Evolutionary conservation across 1,140 invertebrate genomes (phyloP), one percentile per base, ranked within the genome.

Genomic region (Lordiphosa mommai): DNA sequence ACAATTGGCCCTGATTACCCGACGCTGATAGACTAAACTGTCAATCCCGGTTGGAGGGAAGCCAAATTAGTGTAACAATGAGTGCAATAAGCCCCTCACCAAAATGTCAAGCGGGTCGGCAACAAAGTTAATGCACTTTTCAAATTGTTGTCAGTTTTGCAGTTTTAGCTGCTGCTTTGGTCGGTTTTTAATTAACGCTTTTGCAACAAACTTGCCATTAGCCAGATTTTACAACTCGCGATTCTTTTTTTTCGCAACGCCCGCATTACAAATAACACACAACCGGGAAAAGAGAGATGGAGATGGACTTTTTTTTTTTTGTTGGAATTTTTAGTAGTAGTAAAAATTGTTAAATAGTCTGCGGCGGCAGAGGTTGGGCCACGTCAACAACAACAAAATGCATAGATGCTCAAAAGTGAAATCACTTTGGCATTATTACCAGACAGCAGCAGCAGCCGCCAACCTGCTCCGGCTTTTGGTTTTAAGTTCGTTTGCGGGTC

Each of bases 171-270:
- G 48, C 37, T 33, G 36, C 53, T 52, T 52, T 27, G 68, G 23
- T 52, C 63, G 69, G 48, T 74, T 82, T 82, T 82, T 82, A 82
- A 82, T 82, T 82, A 82, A 72, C 67, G 77, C 58, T 77, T 68
- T 80, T 56, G 77, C 77, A 82, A 82, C 77, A 82, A 82, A 82
- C 77, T 82, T 82, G 77, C 72, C 68, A 84, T 82, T 82, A 82
- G 77, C 72, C 77, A 82, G 77, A 77, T 82, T 82, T 82, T 82
- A 82, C 77, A 82, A 46, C 77, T 73, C 51, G 72, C 38, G 76
- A 82, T 80, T 80, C 76, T 84, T 48, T 41, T 32, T 34, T 34
- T 60, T 77, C 52, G 72, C 77, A 76, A 82, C 77, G 77, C 77
- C 77, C 77, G 77, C 76, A 80, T 80, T 77, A 77, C 77, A 84